Percentiles rank a stretch among this genome's conserved stretches.
Evolutionary conservation across 2,888 invertebrate species (phyloP).

Genomic region (Acheta domesticus): DNA sequence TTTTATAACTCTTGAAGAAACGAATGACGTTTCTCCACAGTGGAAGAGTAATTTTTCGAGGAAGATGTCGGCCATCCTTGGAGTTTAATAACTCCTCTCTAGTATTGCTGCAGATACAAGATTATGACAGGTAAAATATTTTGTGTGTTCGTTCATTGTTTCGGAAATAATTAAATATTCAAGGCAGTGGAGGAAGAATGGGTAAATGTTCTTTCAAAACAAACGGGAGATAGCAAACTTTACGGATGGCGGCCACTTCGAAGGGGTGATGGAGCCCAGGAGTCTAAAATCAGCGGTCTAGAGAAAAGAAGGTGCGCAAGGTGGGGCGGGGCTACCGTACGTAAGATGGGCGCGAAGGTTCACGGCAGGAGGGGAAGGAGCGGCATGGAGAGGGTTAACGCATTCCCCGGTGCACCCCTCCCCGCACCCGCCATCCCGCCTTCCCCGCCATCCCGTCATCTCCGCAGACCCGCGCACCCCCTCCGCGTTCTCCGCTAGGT

Average conservation of each 20-base stretch:
- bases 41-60: not conserved
- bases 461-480: not conserved
- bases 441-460: not conserved
- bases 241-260: not conserved
- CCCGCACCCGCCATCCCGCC: not conserved
- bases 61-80: not conserved
- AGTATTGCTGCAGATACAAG: not conserved
- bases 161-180: not conserved
- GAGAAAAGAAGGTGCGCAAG: not conserved
- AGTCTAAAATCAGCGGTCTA: too few species aligned
- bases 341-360: conserved; percentile 19
- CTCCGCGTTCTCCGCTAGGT: not conserved
- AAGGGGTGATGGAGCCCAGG: not conserved
- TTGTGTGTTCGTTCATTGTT: conserved; percentile 18
- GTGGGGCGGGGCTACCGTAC: conserved; percentile 22
- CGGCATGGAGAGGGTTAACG: not conserved
- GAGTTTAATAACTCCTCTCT: not conserved
- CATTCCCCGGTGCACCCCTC: too few species aligned
- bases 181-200: not conserved
- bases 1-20: conserved; percentile 9
- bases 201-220: not conserved
- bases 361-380: not conserved
- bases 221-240: not conserved
- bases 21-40: conserved; percentile 6
- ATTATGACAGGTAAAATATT: conserved; percentile 18